Evolutionary conservation across 2,888 invertebrate genomes (phyloP).

Genomic region (Fragum sueziense): DNA sequence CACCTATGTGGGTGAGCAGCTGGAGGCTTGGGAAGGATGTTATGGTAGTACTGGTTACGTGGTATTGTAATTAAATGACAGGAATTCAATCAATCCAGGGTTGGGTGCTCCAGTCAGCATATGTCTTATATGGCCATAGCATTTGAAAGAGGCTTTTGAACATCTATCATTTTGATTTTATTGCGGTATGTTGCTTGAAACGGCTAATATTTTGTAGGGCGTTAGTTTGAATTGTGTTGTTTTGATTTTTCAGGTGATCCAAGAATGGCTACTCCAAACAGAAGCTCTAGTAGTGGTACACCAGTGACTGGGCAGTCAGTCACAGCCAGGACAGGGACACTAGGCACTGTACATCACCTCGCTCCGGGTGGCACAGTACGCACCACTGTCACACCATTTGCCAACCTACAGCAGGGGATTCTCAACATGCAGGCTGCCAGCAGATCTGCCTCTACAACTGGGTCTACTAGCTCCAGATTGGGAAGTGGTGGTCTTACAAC

Average conservation of each 20-base stretch:
- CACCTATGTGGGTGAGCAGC: too few relatives aligned
- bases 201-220: too few relatives aligned
- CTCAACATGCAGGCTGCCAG: conserved; percentile 42
- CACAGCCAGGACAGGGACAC: conserved; percentile 56
- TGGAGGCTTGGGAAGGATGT: too few relatives aligned
- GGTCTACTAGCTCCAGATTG: conserved; percentile 24
- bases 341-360: conserved; percentile 76
- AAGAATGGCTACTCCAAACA: conserved; percentile 46
- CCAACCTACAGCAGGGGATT: conserved; percentile 67
- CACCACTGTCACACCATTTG: conserved; percentile 65
- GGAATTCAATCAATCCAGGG: too few relatives aligned
- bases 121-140: too few relatives aligned
- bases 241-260: conserved; percentile 11
- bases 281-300: conserved; percentile 11
- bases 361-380: conserved; percentile 66
- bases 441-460: conserved; percentile 29
- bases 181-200: too few relatives aligned
- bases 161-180: too few relatives aligned
- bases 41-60: too few relatives aligned
- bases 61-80: too few relatives aligned
- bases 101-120: too few relatives aligned
- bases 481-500: conserved; percentile 24
- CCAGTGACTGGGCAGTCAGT: conserved; percentile 31
- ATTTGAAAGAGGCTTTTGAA: too few relatives aligned
- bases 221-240: too few relatives aligned